These are phyloP conservation scores for Cosmia trapezina DNA, from an alignment of 2,888 invertebrate species.

Conservation along the genomic window DNA sequence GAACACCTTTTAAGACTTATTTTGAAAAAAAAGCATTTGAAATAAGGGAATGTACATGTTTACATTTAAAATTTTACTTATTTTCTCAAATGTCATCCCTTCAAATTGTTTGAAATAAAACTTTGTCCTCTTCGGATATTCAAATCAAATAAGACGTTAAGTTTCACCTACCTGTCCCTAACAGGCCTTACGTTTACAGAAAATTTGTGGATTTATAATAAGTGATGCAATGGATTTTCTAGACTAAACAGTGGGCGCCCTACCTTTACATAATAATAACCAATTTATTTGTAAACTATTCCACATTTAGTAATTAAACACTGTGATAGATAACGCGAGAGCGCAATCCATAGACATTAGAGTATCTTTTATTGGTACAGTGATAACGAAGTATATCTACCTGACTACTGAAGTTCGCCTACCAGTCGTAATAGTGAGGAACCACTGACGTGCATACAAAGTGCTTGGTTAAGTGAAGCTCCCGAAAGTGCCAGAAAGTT, in stretches of 20 bases:
- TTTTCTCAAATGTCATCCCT: not conserved
- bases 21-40: no score
- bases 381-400: constrained; percentile 81
- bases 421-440: constrained; percentile 72
- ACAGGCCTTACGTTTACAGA: not conserved
- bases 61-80: not conserved
- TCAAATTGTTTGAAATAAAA: not conserved
- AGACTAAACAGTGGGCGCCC: not conserved
- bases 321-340: constrained; percentile 75
- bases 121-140: not conserved
- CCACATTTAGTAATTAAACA: constrained; percentile 72
- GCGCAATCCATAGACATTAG: constrained; percentile 80
- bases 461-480: constrained; percentile 30
- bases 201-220: not conserved
- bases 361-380: constrained; percentile 87
- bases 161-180: not conserved
- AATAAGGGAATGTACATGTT: not conserved
- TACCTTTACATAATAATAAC: constrained; percentile 13
- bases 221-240: not conserved
- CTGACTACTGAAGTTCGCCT: constrained; percentile 74
- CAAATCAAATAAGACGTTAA: not conserved
- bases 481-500: constrained; percentile 3
- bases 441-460: constrained; percentile 47
- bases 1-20: constrained; percentile 6
- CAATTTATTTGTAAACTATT: constrained; percentile 59